Conservation (phyloP, 2,888 invertebrate genomes). For the Myopa tessellatipennis region DNA sequence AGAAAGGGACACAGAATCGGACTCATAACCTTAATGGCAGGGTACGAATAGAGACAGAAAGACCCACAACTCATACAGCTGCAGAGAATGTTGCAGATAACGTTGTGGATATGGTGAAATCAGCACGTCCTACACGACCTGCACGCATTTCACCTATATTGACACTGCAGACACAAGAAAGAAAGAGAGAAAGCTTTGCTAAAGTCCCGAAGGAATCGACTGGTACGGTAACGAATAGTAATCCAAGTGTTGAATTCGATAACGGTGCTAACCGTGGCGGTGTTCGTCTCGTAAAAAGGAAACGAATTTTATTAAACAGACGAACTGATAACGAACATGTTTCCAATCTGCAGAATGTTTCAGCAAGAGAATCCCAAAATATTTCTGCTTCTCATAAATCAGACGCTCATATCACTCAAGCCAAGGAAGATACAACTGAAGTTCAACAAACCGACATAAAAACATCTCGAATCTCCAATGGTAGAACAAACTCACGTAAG, state of each 20-base stretch:
- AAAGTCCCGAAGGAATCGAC: neutral
- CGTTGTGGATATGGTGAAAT: constrained; percentile 20
- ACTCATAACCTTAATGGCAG: neutral
- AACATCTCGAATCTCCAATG: constrained; percentile 49
- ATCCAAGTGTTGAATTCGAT: constrained; percentile 14
- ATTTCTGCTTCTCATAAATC: neutral
- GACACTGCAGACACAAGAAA: too few relatives aligned
- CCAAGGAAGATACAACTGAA: too few relatives aligned
- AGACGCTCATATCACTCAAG: too few relatives aligned
- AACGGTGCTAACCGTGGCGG: neutral
- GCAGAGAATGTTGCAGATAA: neutral
- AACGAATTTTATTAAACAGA: neutral
- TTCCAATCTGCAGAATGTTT: neutral
- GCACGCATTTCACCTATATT: neutral
- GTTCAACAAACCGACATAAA: too few relatives aligned
- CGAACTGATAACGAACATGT: neutral
- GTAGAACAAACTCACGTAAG: constrained; percentile 49
- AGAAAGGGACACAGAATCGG: constrained; percentile 36
- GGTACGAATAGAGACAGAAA: too few relatives aligned
- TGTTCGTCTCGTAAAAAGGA: constrained; percentile 1
- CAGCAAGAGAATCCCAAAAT: neutral
- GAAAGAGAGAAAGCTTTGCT: neutral
- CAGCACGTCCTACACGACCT: neutral
- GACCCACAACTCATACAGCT: too few relatives aligned
- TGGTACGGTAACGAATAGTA: constrained; percentile 25